phyloP scores from a whole-genome alignment of 1,140 invertebrate genomes.

The Hirudo medicinalis region DNA sequence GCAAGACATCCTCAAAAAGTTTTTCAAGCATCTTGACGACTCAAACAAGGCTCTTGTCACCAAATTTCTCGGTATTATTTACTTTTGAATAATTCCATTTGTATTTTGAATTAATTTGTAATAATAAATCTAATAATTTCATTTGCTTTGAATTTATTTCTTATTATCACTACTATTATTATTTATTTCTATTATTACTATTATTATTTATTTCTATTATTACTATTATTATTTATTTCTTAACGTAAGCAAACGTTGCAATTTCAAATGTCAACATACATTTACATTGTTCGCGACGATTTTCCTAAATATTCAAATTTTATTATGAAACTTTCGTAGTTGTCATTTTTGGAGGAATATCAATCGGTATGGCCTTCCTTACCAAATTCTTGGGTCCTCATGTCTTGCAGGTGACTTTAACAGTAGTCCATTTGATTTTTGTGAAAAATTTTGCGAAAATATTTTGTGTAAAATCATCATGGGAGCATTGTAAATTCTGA shows the following conservation, averaged over 20 bases:
- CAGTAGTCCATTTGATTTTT: no score
- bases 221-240: no score
- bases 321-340: slow-evolving; percentile 14
- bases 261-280: no score
- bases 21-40: slow-evolving; percentile 26
- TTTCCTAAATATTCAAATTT: not conserved
- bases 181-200: no score
- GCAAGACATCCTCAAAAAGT: slow-evolving; percentile 57
- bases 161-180: no score
- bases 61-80: slow-evolving; percentile 29
- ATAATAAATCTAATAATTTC: not conserved
- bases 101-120: not conserved
- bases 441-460: no score
- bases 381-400: slow-evolving; percentile 24
- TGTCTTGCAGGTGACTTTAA: slow-evolving; percentile 20
- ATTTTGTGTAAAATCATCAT: no score
- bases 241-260: no score
- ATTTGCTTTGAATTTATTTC: no score
- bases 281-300: no score
- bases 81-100: not conserved
- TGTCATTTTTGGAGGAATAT: slow-evolving; percentile 22
- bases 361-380: slow-evolving; percentile 22
- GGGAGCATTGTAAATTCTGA: no score
- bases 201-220: no score
- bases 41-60: slow-evolving; percentile 30